Base-by-base conservation (phyloP, 2,888 invertebrate species). In the Silvanus unidentatus region DNA sequence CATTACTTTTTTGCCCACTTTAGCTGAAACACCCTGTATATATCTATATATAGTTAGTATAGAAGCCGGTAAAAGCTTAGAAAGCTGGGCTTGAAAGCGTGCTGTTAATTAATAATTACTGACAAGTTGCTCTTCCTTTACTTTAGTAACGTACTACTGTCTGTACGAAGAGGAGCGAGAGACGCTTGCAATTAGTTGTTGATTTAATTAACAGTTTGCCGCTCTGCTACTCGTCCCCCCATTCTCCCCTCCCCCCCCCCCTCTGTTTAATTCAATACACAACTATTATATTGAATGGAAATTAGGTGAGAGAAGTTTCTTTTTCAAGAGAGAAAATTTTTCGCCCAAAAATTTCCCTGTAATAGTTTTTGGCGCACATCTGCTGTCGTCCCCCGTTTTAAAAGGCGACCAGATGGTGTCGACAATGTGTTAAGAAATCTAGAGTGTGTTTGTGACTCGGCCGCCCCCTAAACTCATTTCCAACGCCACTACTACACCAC, bases 31-130 rank as follows among this genome's bases (percentile, higher is more conserved):
- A n/a, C n/a, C n/a, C n/a, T n/a, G n/a, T 22, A 22, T 8, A 22
- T 22, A 22, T 22, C 3, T 22, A 22, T 22, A 22, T 22, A 8
- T 22, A 22, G n/a, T n/a, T n/a, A n/a, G n/a, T 22, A 55, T 65
- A 63, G 68, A 69, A 69, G 68, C 70, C 71, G 72, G 73, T 72
- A 73, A 73, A 73, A 72, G 73, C 73, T 71, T 68, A 71, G 72
- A 70, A 71, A 72, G 72, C 73, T 66, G 70, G 66, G 22, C 22
- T 69, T 73, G 71, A 71, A 71, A 73, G 73, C 69, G 68, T 65
- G 70, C 70, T 72, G 73, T 73, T 73, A 73, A 73, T 73, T 73
- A 73, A 73, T 73, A 73, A 73, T 73, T 73, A 73, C 73, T 71
- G 72, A 71, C 73, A 73, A 72, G 72, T 70, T 71, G 72, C 72